These are phyloP conservation scores for Eciton burchellii DNA, from an alignment of 1,140 invertebrate genomes.

Conservation along the genomic window DNA sequence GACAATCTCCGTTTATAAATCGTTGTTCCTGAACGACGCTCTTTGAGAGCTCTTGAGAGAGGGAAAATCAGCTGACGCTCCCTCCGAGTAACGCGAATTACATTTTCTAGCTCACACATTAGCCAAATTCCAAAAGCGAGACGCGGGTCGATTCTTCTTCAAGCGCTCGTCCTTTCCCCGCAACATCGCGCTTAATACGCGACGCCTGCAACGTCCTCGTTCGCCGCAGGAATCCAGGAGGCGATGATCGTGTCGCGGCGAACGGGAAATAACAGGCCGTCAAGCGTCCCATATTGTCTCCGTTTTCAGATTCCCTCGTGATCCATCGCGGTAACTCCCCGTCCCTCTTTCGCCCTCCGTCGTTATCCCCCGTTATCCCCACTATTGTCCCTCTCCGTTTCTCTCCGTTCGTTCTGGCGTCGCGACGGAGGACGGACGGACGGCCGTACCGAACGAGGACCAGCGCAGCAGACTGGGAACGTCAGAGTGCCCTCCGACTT, in stretches of 20 bases:
- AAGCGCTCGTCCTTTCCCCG: too few species aligned
- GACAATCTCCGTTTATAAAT: neutral
- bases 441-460: conserved; percentile 62
- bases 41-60: too few species aligned
- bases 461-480: conserved; percentile 71
- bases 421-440: conserved; percentile 61
- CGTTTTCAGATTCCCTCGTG: conserved; percentile 40
- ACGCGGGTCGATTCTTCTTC: too few species aligned
- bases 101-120: too few species aligned
- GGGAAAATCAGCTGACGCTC: too few species aligned
- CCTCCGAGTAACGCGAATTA: too few species aligned
- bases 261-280: conserved; percentile 1
- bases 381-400: conserved; percentile 14
- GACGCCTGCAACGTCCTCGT: neutral
- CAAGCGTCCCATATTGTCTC: conserved; percentile 18
- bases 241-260: neutral
- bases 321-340: conserved; percentile 18
- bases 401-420: conserved; percentile 45
- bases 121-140: too few species aligned
- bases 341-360: conserved; percentile 23
- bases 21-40: neutral
- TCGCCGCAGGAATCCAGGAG: neutral
- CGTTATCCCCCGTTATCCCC: conserved; percentile 35
- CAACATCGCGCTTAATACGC: too few species aligned
- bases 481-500: conserved; percentile 82